Conservation (phyloP, 2,888 invertebrate species). For the Buathra laborator region DNA sequence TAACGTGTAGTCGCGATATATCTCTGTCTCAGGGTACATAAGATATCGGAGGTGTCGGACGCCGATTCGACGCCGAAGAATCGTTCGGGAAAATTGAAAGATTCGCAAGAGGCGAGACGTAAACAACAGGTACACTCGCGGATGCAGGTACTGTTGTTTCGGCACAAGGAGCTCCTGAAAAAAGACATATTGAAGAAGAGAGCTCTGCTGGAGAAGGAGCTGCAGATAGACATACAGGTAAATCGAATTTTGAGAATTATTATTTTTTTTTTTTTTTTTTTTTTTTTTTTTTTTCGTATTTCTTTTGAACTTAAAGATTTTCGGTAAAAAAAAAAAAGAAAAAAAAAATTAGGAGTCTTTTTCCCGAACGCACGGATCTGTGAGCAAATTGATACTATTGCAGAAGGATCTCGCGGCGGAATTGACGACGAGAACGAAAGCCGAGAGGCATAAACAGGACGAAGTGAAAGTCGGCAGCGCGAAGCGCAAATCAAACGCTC, state of each 20-base stretch:
- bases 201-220: conserved; percentile 94
- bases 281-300: conserved; percentile 22
- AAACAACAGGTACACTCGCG: conserved; percentile 86
- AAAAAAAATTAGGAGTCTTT: neutral
- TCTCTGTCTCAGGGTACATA: conserved; percentile 75
- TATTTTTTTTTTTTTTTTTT: neutral
- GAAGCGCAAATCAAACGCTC: conserved; percentile 86
- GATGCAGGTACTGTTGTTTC: conserved; percentile 91
- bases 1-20: conserved; percentile 55
- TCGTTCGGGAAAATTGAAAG: conserved; percentile 83
- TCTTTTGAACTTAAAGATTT: neutral
- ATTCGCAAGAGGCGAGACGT: conserved; percentile 86
- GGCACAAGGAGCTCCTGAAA: conserved; percentile 96
- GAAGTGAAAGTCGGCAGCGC: conserved; percentile 89
- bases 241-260: neutral
- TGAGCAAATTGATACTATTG: conserved; percentile 58
- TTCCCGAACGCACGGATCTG: neutral
- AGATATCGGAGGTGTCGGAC: conserved; percentile 77
- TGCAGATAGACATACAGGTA: conserved; percentile 96
- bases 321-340: neutral
- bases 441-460: conserved; percentile 90
- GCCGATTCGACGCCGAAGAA: conserved; percentile 80
- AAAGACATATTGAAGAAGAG: conserved; percentile 97
- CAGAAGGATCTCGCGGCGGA: conserved; percentile 92
- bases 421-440: conserved; percentile 90